Percentiles rank a stretch among this genome's conserved stretches.
These are phyloP conservation scores for Drosophila vallismaia DNA, from an alignment of 2,888 invertebrate genomes.

Conservation along the genomic window DNA sequence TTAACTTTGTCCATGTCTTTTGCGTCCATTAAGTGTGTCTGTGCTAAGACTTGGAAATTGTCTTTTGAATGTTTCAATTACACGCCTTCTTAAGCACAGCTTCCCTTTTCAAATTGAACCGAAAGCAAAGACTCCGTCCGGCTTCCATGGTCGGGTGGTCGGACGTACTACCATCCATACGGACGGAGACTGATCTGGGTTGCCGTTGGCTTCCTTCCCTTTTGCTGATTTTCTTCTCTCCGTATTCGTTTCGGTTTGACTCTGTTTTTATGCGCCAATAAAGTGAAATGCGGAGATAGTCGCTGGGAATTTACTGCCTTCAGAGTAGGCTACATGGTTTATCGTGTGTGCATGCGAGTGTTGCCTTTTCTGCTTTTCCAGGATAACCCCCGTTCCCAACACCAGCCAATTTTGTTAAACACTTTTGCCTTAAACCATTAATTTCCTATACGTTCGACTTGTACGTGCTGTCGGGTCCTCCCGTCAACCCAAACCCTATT, in stretches of 20 bases:
- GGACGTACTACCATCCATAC: conserved; percentile 24
- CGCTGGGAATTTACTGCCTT: conserved; percentile 69
- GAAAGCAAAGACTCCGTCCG: conserved; percentile 45
- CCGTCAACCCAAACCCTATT: conserved; percentile 45
- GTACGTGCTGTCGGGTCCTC: conserved; percentile 56
- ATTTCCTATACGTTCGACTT: conserved; percentile 75
- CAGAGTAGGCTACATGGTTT: conserved; percentile 51
- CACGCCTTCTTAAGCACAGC: conserved; percentile 85
- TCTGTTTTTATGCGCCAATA: conserved; percentile 75
- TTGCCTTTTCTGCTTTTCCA: background rate
- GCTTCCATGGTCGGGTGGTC: conserved; percentile 41
- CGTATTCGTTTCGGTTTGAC: conserved; percentile 48
- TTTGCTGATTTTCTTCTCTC: conserved; percentile 18
- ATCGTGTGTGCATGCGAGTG: conserved; percentile 39
- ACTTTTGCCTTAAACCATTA: conserved; percentile 82
- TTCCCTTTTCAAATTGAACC: conserved; percentile 79
- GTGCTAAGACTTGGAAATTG: conserved; percentile 84
- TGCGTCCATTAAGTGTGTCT: conserved; percentile 82
- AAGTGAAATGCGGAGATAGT: conserved; percentile 75
- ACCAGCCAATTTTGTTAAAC: conserved; percentile 75
- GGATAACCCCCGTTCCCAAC: conserved; percentile 23
- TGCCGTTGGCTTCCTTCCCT: conserved; percentile 24
- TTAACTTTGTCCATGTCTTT: conserved; percentile 75
- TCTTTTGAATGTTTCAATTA: conserved; percentile 85
- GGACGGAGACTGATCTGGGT: conserved; percentile 37